phyloP scores from a whole-genome alignment of 2,797 vertebrate species.

The Acanthurus tractus region DNA sequence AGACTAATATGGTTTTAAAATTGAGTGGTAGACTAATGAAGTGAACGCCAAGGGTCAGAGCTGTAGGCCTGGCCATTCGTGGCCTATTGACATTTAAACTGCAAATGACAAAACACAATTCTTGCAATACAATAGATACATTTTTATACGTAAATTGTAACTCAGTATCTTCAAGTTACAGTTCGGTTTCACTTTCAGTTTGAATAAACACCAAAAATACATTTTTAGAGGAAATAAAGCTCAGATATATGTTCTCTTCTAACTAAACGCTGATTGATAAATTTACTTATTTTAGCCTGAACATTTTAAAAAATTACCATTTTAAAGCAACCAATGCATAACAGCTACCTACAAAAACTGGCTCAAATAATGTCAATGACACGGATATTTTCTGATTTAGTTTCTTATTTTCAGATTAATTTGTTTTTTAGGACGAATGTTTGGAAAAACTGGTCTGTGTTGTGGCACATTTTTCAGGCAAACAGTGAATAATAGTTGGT shows the following conservation, averaged over 20 bases:
- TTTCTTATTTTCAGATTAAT: background rate
- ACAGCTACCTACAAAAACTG: too few relatives aligned
- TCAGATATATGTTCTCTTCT: too few relatives aligned
- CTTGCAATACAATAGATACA: background rate
- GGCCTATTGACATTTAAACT: background rate
- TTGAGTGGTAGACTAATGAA: too few relatives aligned
- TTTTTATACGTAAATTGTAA: background rate
- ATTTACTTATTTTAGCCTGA: too few relatives aligned
- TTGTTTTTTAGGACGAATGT: background rate
- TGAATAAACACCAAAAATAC: background rate
- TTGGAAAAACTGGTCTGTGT: too few relatives aligned
- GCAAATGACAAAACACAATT: background rate
- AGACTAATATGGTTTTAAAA: background rate
- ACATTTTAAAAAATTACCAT: background rate
- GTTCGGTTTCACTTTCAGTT: background rate
- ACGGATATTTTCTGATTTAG: background rate
- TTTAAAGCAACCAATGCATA: background rate
- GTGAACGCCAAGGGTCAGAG: background rate
- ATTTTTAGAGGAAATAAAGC: background rate
- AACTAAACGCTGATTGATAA: too few relatives aligned
- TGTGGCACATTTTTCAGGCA: too few relatives aligned
- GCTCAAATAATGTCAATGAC: background rate
- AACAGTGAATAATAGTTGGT: too few relatives aligned
- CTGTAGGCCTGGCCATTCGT: background rate
- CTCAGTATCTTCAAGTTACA: too few relatives aligned